phyloP scores from a whole-genome alignment of 2,113 vertebrate species.

The Lagenorhynchus albirostris region DNA sequence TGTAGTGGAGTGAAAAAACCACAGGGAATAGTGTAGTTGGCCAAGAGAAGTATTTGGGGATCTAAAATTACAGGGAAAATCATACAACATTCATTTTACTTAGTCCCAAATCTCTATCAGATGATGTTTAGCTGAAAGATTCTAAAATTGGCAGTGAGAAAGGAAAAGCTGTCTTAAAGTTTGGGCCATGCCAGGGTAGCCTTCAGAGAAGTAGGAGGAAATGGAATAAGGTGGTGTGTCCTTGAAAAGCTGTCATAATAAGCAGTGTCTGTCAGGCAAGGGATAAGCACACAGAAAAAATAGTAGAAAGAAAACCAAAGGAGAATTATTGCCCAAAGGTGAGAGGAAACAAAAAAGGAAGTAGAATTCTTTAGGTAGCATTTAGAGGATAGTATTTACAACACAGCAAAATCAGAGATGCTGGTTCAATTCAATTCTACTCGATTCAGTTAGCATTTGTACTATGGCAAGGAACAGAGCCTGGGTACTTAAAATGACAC shows the following conservation, averaged over 20 bases:
- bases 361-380: background rate
- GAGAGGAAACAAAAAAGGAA: background rate
- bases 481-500: background rate
- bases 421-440: background rate
- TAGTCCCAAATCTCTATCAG: slow-evolving; percentile 70
- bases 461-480: background rate
- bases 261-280: background rate
- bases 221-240: background rate
- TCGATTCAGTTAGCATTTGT: background rate
- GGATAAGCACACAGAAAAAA: background rate
- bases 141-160: slow-evolving; percentile 60
- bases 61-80: slow-evolving; percentile 73
- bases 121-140: slow-evolving; percentile 66
- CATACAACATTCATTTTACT: slow-evolving; percentile 60
- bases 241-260: background rate
- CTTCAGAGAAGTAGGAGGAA: background rate
- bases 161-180: slow-evolving; percentile 61
- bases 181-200: slow-evolving; percentile 44
- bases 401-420: background rate
- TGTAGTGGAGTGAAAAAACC: slow-evolving; percentile 53
- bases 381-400: background rate
- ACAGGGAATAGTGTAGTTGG: slow-evolving; percentile 43
- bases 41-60: slow-evolving; percentile 63
- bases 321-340: background rate
- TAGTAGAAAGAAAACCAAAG: background rate